Evolutionary conservation across 2,888 invertebrate species (phyloP), one percentile per base, ranked within the genome.

Genomic region (Melipona bicolor): DNA sequence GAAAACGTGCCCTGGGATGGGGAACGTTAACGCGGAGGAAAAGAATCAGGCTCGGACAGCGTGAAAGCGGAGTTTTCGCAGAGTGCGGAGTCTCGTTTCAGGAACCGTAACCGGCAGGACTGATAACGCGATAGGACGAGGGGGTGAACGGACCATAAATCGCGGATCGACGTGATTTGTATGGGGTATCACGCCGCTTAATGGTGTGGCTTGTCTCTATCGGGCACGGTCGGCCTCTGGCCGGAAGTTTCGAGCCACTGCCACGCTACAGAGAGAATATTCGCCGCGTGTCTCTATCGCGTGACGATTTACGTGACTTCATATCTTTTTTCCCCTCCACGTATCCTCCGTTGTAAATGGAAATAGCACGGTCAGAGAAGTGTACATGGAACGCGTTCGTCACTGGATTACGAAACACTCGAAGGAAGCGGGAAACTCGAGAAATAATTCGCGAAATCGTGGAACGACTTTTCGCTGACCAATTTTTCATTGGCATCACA

Each of bases 81-180:
- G 69, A 84, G 78, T 83, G 81, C 84, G 85, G 79, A 81, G 86
- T 86, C 82, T 85, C 89, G 89, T 88, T 88, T 85, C 73, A 75
- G 81, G 61, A 54, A 73, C 64, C 49, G 83, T 79, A 80, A 79
- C 83, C 77, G 85, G 79, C 54, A 65, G 73, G 67, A 79, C 88
- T 89, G 92, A 92, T 92, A 92, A 92, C 90, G 83, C 89, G 92
- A 92, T 91, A 90, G 89, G 84, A 86, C 78, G 85, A 79, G 81
- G 77, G 85, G 86, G 79, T 84, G 85, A 88, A 87, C 88, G 87
- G 87, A 86, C 90, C 89, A 92, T 92, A 92, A 92, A 92, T 92
- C 90, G 90, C 84, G 87, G 89, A 92, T 91, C 89, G 91, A 91
- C 91, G 91, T 92, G 92, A 92, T 92, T 92, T 92, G 92, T 92